These are phyloP conservation scores for Plecturocebus donacophilus DNA, from an alignment of 2,113 vertebrate genomes.

Conservation along the genomic window DNA sequence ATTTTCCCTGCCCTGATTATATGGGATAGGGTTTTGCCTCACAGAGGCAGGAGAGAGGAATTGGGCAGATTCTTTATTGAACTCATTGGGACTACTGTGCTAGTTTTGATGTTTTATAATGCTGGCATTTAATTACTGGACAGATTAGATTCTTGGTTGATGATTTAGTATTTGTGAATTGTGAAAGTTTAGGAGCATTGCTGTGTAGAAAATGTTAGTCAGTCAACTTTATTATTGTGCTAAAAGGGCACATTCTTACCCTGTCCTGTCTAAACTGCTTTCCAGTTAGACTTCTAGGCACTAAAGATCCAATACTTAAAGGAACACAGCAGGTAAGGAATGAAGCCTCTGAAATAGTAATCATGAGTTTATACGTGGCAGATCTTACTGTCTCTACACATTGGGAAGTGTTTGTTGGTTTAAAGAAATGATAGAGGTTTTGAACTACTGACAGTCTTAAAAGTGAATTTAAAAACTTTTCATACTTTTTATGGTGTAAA, in stretches of 20 bases:
- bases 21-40: conserved; percentile 6
- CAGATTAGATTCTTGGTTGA: conserved; percentile 73
- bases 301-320: conserved; percentile 62
- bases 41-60: conserved; percentile 2
- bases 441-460: conserved; percentile 81
- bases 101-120: conserved; percentile 62
- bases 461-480: conserved; percentile 51
- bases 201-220: conserved; percentile 76
- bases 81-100: conserved; percentile 74
- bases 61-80: conserved; percentile 47
- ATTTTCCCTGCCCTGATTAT: conserved; percentile 6
- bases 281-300: conserved; percentile 64
- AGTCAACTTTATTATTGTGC: conserved; percentile 54
- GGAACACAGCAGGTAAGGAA: conserved; percentile 78
- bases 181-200: conserved; percentile 75
- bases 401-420: conserved; percentile 65
- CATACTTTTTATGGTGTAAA: conserved; percentile 66
- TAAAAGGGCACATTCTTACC: conserved; percentile 2
- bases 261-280: conserved; percentile 60
- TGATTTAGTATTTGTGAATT: conserved; percentile 69
- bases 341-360: conserved; percentile 81
- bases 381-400: conserved; percentile 77
- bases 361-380: conserved; percentile 64
- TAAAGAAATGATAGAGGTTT: conserved; percentile 85
- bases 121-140: conserved; percentile 76